phyloP scores from a whole-genome alignment of 2,888 invertebrate species.

The Ophraella communa region DNA sequence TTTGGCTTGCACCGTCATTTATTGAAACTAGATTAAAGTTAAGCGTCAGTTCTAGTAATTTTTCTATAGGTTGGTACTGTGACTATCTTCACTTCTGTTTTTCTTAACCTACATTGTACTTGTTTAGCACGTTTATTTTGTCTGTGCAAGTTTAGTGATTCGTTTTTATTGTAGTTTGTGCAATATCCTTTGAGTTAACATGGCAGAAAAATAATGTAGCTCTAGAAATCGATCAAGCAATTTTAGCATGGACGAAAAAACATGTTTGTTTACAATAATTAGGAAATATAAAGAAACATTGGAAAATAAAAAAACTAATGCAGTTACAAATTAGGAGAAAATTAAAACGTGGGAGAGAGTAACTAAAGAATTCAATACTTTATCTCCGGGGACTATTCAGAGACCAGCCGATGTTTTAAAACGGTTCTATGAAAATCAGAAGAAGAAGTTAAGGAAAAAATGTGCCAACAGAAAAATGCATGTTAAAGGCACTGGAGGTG shows the following conservation, averaged over 20 bases:
- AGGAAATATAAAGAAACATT: neutral
- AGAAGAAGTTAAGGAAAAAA: slow-evolving; percentile 9
- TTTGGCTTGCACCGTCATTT: too few relatives aligned
- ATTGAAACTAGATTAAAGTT: too few relatives aligned
- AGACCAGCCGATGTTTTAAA: slow-evolving; percentile 14
- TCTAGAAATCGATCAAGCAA: slow-evolving; percentile 8
- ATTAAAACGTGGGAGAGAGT: slow-evolving; percentile 9
- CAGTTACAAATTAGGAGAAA: neutral
- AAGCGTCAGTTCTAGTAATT: too few relatives aligned
- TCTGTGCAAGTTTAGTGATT: too few relatives aligned
- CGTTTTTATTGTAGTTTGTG: too few relatives aligned
- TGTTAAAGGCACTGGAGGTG: slow-evolving; percentile 14
- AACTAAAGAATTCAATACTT: slow-evolving; percentile 14
- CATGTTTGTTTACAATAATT: slow-evolving; percentile 2
- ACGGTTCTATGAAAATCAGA: slow-evolving; percentile 17
- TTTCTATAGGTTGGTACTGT: too few relatives aligned
- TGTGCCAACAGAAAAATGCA: slow-evolving; percentile 11
- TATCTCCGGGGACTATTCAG: slow-evolving; percentile 16
- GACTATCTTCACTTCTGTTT: too few relatives aligned
- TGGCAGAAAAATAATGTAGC: too few relatives aligned
- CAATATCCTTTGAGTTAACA: too few relatives aligned
- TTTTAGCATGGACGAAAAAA: neutral
- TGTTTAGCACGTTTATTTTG: too few relatives aligned
- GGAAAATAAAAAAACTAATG: slow-evolving; percentile 6
- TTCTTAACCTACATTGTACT: too few relatives aligned